Conservation (phyloP, 2,113 vertebrate genomes). For the Meles meles region DNA sequence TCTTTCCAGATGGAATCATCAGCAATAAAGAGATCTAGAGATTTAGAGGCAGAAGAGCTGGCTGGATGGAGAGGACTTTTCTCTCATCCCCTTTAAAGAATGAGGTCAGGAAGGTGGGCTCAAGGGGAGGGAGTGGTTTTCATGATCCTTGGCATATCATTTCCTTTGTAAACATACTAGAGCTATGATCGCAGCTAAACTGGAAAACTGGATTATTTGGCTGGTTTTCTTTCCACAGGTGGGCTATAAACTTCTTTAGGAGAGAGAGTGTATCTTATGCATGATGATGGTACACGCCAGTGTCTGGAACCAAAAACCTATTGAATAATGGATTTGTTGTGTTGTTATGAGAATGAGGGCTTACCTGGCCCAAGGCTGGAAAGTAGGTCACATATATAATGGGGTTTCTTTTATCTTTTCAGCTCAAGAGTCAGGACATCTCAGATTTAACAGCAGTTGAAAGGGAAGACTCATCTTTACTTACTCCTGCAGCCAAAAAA, state of each 20-base stretch:
- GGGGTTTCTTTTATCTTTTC: conserved; percentile 32
- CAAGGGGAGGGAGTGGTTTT: not conserved
- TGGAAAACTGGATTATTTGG: not conserved
- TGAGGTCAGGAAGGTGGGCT: not conserved
- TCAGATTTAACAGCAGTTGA: conserved; percentile 80
- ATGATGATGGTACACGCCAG: not conserved
- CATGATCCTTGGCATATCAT: not conserved
- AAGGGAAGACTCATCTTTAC: conserved; percentile 84
- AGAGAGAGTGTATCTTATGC: not conserved
- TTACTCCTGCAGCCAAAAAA: conserved; percentile 84
- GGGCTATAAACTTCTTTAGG: not conserved
- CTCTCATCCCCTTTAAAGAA: not conserved
- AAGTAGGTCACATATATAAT: not conserved
- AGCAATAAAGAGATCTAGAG: not conserved
- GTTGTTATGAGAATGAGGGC: not conserved
- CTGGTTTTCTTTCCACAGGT: conserved; percentile 6
- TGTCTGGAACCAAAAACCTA: not conserved
- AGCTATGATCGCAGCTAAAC: not conserved
- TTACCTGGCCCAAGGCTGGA: not conserved
- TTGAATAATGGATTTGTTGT: not conserved
- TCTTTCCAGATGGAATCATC: not conserved
- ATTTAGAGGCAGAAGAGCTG: not conserved
- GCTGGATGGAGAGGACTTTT: not conserved
- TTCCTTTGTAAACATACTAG: not conserved
- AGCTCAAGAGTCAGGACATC: conserved; percentile 78